These are phyloP conservation scores for Virgularia gustaviana DNA, from an alignment of 92 coral and sea anemone genomes.

Conservation along the genomic window DNA sequence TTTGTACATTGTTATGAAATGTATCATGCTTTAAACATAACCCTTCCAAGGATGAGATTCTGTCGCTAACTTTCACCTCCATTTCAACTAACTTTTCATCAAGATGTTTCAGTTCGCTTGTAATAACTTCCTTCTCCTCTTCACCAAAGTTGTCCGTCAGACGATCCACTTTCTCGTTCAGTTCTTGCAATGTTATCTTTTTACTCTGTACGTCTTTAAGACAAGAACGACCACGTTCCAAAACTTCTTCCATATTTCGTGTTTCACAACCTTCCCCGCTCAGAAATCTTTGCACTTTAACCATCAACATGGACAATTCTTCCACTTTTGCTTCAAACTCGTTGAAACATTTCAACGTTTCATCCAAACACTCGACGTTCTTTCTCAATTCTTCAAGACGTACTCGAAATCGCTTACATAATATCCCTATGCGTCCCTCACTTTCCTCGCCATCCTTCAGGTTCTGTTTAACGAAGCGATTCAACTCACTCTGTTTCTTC, in stretches of 20 bases:
- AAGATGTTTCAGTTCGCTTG: conserved; percentile 7
- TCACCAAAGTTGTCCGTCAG: conserved; percentile 23
- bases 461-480: not conserved
- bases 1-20: not conserved
- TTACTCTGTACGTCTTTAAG: conserved; percentile 7
- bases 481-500: not conserved
- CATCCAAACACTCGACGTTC: conserved; percentile 34
- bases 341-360: conserved; percentile 19
- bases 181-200: not conserved
- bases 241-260: conserved; percentile 18
- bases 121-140: conserved; percentile 14
- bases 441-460: not conserved
- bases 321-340: conserved; percentile 26
- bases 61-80: not conserved
- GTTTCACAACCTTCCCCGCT: conserved; percentile 24
- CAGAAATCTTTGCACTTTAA: conserved; percentile 23
- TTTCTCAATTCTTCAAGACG: conserved; percentile 10
- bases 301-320: conserved; percentile 29
- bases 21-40: conserved; percentile 5
- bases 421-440: not conserved
- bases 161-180: conserved; percentile 11
- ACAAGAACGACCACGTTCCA: conserved; percentile 16
- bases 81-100: conserved; percentile 1
- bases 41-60: conserved; percentile 8
- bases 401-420: conserved; percentile 13